phyloP scores from a whole-genome alignment of 2,113 vertebrate genomes.

The Bos indicus region DNA sequence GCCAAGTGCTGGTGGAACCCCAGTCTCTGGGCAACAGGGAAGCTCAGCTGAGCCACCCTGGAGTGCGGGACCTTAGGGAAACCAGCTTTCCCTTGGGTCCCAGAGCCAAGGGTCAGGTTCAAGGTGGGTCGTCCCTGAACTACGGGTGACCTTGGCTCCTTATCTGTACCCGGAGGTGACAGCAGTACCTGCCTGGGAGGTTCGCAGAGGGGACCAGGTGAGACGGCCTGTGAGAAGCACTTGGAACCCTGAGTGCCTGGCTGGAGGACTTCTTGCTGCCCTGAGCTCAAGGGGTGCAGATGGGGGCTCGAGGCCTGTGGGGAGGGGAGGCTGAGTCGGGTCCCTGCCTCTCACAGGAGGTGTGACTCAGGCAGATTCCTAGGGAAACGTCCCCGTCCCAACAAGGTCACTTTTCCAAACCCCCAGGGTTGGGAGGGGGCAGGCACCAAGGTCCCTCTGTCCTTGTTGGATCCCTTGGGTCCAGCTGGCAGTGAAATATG shows the following conservation, averaged over 20 bases:
- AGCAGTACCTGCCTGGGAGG: not conserved
- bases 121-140: not conserved
- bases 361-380: not conserved
- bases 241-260: not conserved
- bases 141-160: not conserved
- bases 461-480: not conserved
- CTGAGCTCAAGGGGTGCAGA: not conserved
- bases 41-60: not conserved
- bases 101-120: not conserved
- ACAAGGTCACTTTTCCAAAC: not conserved
- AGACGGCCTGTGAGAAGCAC: not conserved
- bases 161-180: constrained; percentile 7
- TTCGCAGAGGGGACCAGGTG: not conserved
- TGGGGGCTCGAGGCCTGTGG: not conserved
- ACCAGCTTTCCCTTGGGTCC: not conserved
- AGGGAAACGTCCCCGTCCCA: not conserved
- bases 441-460: not conserved
- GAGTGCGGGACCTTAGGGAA: not conserved
- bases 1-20: not conserved
- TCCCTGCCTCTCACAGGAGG: not conserved
- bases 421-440: not conserved
- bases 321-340: fast-evolving
- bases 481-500: not conserved
- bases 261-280: not conserved
- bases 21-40: no score